phyloP scores from a whole-genome alignment of 2,113 vertebrate genomes.

The Drymodes brunneopygia region DNA sequence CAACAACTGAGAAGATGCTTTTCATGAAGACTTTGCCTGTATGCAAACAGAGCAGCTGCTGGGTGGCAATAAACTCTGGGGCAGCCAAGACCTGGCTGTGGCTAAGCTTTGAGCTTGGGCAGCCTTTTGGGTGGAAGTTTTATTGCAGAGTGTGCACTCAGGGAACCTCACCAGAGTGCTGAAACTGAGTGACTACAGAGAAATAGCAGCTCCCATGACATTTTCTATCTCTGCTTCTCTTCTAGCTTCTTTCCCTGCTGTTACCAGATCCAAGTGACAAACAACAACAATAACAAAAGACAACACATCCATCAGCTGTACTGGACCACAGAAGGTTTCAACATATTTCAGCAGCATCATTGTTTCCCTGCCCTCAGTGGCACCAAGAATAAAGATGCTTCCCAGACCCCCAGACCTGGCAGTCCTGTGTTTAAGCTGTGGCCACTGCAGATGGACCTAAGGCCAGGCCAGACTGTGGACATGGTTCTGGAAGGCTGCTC shows the following conservation, averaged over 20 bases:
- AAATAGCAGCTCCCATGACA: background rate
- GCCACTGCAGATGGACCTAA: conserved; percentile 73
- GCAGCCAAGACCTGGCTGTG: background rate
- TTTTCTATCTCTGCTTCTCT: background rate
- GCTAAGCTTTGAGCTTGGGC: background rate
- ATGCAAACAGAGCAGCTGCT: background rate
- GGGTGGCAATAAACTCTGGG: background rate
- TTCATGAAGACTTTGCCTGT: background rate
- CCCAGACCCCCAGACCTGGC: background rate
- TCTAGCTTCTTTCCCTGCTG: conserved; percentile 67
- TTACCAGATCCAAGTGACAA: conserved; percentile 77
- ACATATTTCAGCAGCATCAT: background rate
- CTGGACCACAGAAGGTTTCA: conserved; percentile 74
- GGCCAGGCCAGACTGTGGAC: conserved; percentile 70
- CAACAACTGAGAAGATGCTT: background rate
- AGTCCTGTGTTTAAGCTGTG: conserved; percentile 74
- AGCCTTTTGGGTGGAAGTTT: background rate
- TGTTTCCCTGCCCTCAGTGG: background rate
- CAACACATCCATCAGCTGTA: conserved; percentile 74
- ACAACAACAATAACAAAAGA: conserved; percentile 69
- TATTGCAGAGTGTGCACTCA: background rate
- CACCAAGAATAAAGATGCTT: background rate
- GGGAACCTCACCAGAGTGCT: background rate
- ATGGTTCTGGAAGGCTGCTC: conserved; percentile 79
- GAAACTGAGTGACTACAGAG: background rate